Base-by-base conservation (phyloP, 2,888 invertebrate species). In the Ormyrus nitidulus region DNA sequence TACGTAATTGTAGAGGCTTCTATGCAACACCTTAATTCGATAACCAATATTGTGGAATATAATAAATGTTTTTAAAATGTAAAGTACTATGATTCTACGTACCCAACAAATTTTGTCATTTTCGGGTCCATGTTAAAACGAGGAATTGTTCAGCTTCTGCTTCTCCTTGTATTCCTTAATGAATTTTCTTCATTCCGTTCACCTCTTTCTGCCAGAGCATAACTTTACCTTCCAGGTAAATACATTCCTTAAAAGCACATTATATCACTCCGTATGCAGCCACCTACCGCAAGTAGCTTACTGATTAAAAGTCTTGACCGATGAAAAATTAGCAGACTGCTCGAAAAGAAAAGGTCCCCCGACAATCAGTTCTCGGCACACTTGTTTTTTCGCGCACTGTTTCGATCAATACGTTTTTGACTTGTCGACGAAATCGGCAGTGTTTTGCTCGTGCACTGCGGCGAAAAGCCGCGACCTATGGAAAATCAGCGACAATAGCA, bases 101-200 rank as follows among this genome's bases (percentile, higher is more conserved):
- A 79, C 78, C 78, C 48, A 13, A 49, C 46, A 9, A 72, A 48
- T 48, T 61, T 59, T 5, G 13, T 70, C 9, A 8, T 6, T 9
- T 58, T 71, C 44, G 34, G 73, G 49, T 73, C 56, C 78, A 79
- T 79, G 10, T 54, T 68, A 56, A 70, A 13, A 58, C 13, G 46
- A 49, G 62, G 58, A 65, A 65, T 71, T 64, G 64, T 53, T 71
- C 56, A 49, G 19, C 46, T 59, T 72, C 77, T 66, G 71, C 66
- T 64, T 70, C 68, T 73, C 72, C 61, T 66, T 68, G 11, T 34
- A 34, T 54, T 54, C 59, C 49, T 73, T 54, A 78, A 69, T 73
- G 73, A 56, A 73, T 68, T 62, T 68, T 56, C 59, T n/a, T 78
- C 77, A 72, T 78, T 53, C 77, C 58, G 71, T 78, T 70, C 51